Evolutionary conservation across 2,113 vertebrate genomes (phyloP).

Genomic region (Opisthocomus hoazin): DNA sequence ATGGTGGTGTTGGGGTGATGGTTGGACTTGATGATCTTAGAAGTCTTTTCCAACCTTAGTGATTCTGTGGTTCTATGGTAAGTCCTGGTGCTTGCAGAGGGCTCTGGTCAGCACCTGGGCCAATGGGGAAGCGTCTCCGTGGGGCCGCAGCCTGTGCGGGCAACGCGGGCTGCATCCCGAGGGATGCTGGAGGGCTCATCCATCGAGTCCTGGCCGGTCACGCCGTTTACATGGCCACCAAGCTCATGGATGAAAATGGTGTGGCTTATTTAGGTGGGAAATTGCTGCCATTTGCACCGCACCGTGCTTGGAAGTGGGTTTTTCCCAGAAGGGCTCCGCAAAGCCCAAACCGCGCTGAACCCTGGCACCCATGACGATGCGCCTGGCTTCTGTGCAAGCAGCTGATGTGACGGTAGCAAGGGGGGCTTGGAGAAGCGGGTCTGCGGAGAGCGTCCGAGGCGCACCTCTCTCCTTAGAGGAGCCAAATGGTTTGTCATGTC

Average conservation of each 20-base stretch:
- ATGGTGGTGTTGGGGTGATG: no score
- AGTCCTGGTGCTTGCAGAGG: neutral
- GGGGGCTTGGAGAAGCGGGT: neutral
- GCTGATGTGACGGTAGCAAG: neutral
- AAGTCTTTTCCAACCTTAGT: no score
- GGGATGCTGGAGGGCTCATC: neutral
- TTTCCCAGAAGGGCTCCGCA: neutral
- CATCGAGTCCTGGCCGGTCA: accelerated
- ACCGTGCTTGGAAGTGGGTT: neutral
- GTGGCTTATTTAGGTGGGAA: neutral
- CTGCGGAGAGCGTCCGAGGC: neutral
- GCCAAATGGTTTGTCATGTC: neutral
- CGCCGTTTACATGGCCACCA: neutral
- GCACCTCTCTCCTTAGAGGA: neutral
- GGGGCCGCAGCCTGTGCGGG: neutral
- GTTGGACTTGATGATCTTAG: no score
- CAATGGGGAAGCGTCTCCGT: accelerated
- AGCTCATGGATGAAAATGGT: neutral
- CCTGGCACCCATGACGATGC: neutral
- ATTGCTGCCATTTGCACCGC: neutral
- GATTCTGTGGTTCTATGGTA: no score
- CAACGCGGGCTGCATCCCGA: neutral
- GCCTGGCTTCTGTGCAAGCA: neutral
- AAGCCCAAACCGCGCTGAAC: neutral
- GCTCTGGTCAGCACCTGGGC: neutral